A percentile compares a stretch with the other conserved stretches of the same genome.
These are phyloP conservation scores for Probosciger aterrimus DNA, from an alignment of 2,113 vertebrate species.

Conservation along the genomic window DNA sequence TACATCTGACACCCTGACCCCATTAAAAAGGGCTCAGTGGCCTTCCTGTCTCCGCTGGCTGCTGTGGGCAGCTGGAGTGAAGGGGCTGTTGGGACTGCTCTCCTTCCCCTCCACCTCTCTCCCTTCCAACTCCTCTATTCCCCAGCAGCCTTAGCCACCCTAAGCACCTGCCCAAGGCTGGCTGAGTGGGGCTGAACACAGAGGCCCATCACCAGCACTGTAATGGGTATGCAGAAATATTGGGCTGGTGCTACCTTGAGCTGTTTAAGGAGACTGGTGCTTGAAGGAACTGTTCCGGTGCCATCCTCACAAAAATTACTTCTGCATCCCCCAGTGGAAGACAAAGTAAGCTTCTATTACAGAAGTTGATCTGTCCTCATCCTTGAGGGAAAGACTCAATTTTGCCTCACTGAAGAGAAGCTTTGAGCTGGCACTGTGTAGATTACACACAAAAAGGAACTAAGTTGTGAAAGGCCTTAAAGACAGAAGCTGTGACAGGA, in stretches of 20 bases:
- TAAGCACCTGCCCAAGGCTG: background rate
- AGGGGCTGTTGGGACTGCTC: background rate
- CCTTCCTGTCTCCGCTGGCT: background rate
- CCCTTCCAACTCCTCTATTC: background rate
- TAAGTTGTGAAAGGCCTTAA: background rate
- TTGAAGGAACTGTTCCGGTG: background rate
- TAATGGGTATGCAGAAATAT: background rate
- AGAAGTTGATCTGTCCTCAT: background rate
- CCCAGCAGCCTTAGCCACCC: background rate
- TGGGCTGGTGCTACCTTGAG: background rate
- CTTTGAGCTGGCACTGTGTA: background rate
- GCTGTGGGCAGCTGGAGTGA: background rate
- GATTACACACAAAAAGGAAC: background rate
- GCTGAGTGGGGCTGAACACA: background rate
- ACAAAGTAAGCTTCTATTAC: background rate
- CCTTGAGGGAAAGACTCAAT: background rate
- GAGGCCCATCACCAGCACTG: background rate
- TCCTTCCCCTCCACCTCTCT: background rate
- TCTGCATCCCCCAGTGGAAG: background rate
- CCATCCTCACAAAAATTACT: background rate
- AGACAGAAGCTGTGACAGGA: background rate
- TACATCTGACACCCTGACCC: background rate
- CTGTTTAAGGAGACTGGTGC: background rate
- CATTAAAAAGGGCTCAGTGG: background rate
- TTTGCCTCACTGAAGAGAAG: background rate